phyloP scores from a whole-genome alignment of 2,888 invertebrate species.

The Timema cristinae region DNA sequence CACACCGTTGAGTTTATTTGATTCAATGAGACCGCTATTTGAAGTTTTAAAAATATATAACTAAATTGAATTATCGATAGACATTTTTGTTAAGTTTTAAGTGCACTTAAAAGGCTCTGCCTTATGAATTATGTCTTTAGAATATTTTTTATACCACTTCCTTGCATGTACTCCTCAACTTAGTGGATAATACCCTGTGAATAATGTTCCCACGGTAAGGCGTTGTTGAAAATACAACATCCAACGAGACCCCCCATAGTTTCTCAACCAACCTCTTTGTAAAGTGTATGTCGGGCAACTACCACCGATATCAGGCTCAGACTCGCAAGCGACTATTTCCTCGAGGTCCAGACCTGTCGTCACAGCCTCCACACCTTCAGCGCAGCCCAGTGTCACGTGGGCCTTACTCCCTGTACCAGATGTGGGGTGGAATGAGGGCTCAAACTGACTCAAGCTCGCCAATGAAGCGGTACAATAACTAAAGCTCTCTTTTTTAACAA shows the following conservation, averaged over 20 bases:
- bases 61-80: no score
- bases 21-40: no score
- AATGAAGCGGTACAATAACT: slow-evolving; percentile 23
- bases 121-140: no score
- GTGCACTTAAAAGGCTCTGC: no score
- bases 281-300: slow-evolving; percentile 29
- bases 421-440: slow-evolving; percentile 23
- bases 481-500: neutral
- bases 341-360: slow-evolving; percentile 38
- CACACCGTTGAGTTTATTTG: no score
- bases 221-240: slow-evolving; percentile 35
- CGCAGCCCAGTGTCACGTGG: slow-evolving; percentile 38
- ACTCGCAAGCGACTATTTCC: slow-evolving; percentile 35
- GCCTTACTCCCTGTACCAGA: slow-evolving; percentile 33
- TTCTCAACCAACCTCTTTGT: slow-evolving; percentile 34
- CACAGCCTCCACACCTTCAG: slow-evolving; percentile 35
- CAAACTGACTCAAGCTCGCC: slow-evolving; percentile 17
- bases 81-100: no score
- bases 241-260: slow-evolving; percentile 37
- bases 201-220: slow-evolving; percentile 29
- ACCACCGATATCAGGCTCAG: slow-evolving; percentile 20
- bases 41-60: no score
- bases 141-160: no score
- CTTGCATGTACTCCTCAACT: neutral
- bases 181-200: slow-evolving; percentile 23